These are phyloP conservation scores for Pristiophorus japonicus DNA, from an alignment of 2,113 vertebrate genomes.

Conservation along the genomic window DNA sequence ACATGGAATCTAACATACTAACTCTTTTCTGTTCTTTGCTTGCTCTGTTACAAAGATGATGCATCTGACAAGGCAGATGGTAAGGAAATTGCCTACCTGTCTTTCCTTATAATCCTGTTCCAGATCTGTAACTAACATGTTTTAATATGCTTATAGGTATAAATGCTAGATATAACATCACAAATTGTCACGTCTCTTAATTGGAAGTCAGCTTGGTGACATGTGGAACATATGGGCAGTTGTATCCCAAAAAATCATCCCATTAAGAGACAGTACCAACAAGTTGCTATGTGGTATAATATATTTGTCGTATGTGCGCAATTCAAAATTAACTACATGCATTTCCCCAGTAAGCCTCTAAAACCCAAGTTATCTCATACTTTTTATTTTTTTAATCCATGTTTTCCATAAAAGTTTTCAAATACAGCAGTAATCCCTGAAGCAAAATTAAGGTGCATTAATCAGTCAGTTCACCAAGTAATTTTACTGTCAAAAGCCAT, in stretches of 20 bases:
- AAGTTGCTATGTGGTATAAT: background rate
- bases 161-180: background rate
- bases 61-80: constrained; percentile 97
- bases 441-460: background rate
- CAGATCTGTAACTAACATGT: background rate
- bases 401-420: background rate
- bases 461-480: constrained; percentile 5
- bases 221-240: background rate
- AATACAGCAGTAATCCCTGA: background rate
- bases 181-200: background rate
- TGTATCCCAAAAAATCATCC: background rate
- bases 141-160: background rate
- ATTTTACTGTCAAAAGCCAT: background rate
- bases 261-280: background rate
- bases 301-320: background rate
- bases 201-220: background rate
- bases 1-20: constrained; percentile 59
- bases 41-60: constrained; percentile 85
- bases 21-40: constrained; percentile 74
- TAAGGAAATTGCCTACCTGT: constrained; percentile 63
- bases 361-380: background rate
- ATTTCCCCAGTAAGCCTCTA: background rate
- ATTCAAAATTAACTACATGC: constrained; percentile 7
- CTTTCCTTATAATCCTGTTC: background rate
- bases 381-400: background rate